These are phyloP conservation scores for Drosophila bocki DNA, from an alignment of 1,140 invertebrate genomes.

Conservation along the genomic window DNA sequence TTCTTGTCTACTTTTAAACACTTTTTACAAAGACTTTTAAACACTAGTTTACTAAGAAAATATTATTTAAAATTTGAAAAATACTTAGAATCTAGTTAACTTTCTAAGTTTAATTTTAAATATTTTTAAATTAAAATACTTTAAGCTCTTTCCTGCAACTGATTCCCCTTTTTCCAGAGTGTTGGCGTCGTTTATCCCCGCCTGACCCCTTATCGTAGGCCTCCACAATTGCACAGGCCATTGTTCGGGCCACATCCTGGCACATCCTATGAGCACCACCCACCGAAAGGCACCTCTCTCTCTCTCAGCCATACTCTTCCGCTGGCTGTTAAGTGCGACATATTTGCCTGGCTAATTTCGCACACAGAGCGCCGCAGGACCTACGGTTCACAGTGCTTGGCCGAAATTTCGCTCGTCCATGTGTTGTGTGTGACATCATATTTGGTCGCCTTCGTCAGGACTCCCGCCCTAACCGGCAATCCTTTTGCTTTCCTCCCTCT, in stretches of 20 bases:
- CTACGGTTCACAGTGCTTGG: slow-evolving; percentile 59
- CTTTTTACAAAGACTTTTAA: background rate
- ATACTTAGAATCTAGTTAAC: background rate
- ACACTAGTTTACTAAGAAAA: background rate
- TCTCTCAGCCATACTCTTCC: slow-evolving; percentile 51
- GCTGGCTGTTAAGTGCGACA: slow-evolving; percentile 79
- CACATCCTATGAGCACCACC: slow-evolving; percentile 14
- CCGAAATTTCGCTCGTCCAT: slow-evolving; percentile 9
- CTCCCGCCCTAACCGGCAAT: slow-evolving; percentile 7
- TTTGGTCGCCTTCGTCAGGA: slow-evolving; percentile 22
- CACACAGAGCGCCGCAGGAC: slow-evolving; percentile 59
- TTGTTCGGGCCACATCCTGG: slow-evolving; percentile 30
- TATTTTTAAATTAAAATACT: too few species aligned
- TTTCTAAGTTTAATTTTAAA: background rate
- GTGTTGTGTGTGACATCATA: slow-evolving; percentile 18
- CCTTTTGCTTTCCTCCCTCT: slow-evolving; percentile 14
- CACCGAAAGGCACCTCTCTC: slow-evolving; percentile 17
- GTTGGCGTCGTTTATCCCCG: background rate
- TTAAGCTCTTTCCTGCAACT: background rate
- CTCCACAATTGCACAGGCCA: slow-evolving; percentile 69
- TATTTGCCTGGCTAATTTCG: slow-evolving; percentile 81
- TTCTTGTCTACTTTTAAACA: background rate
- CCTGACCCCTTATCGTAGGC: slow-evolving; percentile 39
- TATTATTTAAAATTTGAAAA: background rate
- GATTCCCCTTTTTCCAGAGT: background rate